Percentiles rank a stretch among this genome's conserved stretches.
Conservation (phyloP, 2,888 invertebrate genomes). For the Siphonodentalium dalli region DNA sequence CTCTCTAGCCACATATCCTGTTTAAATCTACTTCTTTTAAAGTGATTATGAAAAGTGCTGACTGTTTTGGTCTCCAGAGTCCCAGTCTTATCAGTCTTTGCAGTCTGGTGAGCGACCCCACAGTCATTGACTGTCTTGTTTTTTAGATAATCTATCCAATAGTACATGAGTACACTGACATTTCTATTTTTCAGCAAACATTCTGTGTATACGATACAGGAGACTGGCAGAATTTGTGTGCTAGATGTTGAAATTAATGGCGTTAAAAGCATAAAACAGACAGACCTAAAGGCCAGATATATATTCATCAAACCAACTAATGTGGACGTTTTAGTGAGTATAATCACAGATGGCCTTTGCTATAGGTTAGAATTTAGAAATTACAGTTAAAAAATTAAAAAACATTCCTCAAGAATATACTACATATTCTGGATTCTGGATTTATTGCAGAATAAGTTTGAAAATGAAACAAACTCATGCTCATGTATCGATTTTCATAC, state of each 20-base stretch:
- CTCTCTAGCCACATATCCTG: background rate
- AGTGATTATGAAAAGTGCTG: too few species aligned
- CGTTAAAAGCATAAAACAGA: slow-evolving; percentile 83
- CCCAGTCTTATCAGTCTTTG: too few species aligned
- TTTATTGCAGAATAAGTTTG: too few species aligned
- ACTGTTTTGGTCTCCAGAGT: too few species aligned
- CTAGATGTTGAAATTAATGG: slow-evolving; percentile 96
- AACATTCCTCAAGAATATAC: too few species aligned
- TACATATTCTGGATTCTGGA: too few species aligned
- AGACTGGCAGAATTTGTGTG: slow-evolving; percentile 85
- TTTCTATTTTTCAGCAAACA: slow-evolving; percentile 73
- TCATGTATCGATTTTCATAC: too few species aligned
- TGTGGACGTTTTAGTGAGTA: slow-evolving; percentile 74
- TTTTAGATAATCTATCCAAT: background rate
- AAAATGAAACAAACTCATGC: too few species aligned
- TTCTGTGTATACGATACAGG: slow-evolving; percentile 82
- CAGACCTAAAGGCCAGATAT: slow-evolving; percentile 81
- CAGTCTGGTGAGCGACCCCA: too few species aligned
- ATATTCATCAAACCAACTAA: slow-evolving; percentile 95
- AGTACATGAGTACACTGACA: background rate
- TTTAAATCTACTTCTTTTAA: background rate
- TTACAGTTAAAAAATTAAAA: too few species aligned
- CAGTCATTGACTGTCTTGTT: background rate
- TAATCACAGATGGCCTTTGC: too few species aligned
- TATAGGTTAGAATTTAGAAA: too few species aligned